Conservation (phyloP, 2,797 vertebrate species). For the Stomatorhinus walkeri region DNA sequence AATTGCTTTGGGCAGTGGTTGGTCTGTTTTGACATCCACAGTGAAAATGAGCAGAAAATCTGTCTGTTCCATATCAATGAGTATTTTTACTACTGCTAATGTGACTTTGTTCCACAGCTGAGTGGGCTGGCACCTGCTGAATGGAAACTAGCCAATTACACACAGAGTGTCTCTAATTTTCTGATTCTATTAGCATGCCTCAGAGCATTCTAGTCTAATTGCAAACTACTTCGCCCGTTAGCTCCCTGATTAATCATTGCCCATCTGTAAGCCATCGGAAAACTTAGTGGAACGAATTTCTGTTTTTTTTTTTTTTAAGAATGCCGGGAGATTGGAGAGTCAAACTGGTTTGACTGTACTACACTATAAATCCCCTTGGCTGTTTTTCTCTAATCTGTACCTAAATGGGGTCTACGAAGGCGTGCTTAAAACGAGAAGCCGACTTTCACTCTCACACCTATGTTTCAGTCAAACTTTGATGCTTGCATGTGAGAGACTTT, state of each 20-base stretch:
- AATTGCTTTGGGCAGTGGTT: neutral
- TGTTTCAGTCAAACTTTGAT: neutral
- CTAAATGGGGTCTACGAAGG: neutral
- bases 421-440: neutral
- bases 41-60: slow-evolving; percentile 96
- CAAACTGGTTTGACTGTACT: slow-evolving; percentile 71
- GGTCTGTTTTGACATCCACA: slow-evolving; percentile 68
- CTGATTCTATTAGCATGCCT: slow-evolving; percentile 99
- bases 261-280: slow-evolving; percentile 90
- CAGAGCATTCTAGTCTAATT: slow-evolving; percentile 99
- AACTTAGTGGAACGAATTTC: slow-evolving; percentile 96
- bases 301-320: slow-evolving; percentile 48
- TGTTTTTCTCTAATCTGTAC: neutral
- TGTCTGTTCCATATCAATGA: slow-evolving; percentile 95
- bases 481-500: neutral
- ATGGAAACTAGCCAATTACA: slow-evolving; percentile 96
- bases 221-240: slow-evolving; percentile 99
- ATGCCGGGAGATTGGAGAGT: slow-evolving; percentile 74
- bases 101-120: slow-evolving; percentile 99
- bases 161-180: slow-evolving; percentile 97
- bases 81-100: slow-evolving; percentile 98
- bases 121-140: slow-evolving; percentile 99
- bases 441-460: neutral
- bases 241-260: slow-evolving; percentile 98
- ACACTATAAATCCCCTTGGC: slow-evolving; percentile 74